Evolutionary conservation across 2,888 invertebrate genomes (phyloP).

Genomic region (Linyphia triangularis): DNA sequence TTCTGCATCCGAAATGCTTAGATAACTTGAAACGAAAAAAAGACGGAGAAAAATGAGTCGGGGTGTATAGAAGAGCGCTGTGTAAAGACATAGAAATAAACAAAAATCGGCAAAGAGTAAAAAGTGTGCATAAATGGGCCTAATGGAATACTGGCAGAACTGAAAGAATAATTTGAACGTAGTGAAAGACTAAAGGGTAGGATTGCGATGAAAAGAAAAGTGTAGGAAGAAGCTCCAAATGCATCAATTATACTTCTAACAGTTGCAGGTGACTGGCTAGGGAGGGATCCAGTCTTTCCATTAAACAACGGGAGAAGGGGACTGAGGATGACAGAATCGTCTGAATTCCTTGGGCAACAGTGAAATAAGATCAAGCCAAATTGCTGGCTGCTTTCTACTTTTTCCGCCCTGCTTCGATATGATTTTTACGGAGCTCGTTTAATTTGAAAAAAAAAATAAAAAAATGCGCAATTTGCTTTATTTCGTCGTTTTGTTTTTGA

Average conservation of each 20-base stretch:
- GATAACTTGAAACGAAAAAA: not conserved
- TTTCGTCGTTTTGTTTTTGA: not conserved
- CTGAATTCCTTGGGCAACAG: constrained; percentile 63
- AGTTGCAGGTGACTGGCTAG: constrained; percentile 73
- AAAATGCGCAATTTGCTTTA: not conserved
- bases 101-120: constrained; percentile 57
- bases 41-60: not conserved
- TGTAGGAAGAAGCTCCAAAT: constrained; percentile 61
- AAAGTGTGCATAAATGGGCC: constrained; percentile 64
- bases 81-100: constrained; percentile 74
- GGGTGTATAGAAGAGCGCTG: constrained; percentile 45
- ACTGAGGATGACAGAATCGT: constrained; percentile 69
- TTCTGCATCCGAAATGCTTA: no score
- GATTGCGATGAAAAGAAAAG: constrained; percentile 33
- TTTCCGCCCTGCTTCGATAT: constrained; percentile 37
- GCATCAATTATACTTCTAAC: constrained; percentile 74
- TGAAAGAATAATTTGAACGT: constrained; percentile 72
- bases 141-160: constrained; percentile 68
- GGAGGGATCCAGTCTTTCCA: constrained; percentile 62
- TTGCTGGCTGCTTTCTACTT: constrained; percentile 61
- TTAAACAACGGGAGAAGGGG: constrained; percentile 63
- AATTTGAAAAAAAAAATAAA: constrained; percentile 38
- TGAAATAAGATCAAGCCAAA: constrained; percentile 72
- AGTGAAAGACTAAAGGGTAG: constrained; percentile 71
- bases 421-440: constrained; percentile 61